Conservation (phyloP, 2,888 invertebrate species). For the Melipona beecheii region DNA sequence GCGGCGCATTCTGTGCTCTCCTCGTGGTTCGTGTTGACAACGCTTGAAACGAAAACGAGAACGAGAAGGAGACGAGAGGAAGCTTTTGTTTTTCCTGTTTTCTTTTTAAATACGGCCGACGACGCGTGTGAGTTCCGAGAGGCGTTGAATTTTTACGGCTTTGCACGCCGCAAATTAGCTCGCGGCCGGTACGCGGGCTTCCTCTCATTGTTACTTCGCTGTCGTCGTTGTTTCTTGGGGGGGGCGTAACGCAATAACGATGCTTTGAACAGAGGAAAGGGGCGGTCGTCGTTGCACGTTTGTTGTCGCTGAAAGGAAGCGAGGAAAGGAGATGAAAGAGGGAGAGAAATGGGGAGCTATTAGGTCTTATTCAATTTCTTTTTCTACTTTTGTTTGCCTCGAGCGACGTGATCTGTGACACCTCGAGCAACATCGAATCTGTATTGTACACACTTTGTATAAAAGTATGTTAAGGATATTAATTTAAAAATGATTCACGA, state of each 20-base stretch:
- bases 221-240: conserved; percentile 2
- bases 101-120: conserved; percentile 75
- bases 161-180: conserved; percentile 74
- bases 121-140: conserved; percentile 76
- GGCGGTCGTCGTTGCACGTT: neutral
- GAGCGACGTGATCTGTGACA: too few species aligned
- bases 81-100: conserved; percentile 71
- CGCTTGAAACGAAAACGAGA: conserved; percentile 1
- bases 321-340: neutral
- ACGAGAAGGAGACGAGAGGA: conserved; percentile 30
- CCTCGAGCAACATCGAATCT: too few species aligned
- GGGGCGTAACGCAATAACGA: neutral
- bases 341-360: neutral
- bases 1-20: conserved; percentile 32
- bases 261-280: neutral
- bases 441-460: too few species aligned
- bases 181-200: conserved; percentile 17
- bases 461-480: too few species aligned
- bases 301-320: neutral
- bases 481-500: too few species aligned
- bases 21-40: conserved; percentile 22
- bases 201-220: conserved; percentile 14
- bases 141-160: conserved; percentile 78
- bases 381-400: too few species aligned
- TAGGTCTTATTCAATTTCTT: neutral